Percentiles rank a stretch among this genome's conserved stretches.
These are phyloP conservation scores for Drosophila mayri DNA, from an alignment of 1,140 invertebrate species.

Conservation along the genomic window DNA sequence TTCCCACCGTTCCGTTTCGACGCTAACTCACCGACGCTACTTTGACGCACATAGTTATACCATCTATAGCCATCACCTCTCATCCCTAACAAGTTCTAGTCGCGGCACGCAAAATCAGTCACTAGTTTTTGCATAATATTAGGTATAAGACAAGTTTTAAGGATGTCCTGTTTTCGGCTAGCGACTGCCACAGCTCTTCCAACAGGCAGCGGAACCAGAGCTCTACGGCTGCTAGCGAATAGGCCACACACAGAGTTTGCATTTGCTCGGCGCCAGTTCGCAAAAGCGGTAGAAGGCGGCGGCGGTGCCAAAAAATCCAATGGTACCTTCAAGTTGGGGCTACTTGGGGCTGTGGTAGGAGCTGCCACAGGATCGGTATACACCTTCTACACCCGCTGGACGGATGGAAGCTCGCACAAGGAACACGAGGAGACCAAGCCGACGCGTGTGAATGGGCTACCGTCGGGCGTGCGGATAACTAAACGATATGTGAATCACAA, in stretches of 20 bases:
- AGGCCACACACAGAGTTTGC: constrained; percentile 14
- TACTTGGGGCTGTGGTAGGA: constrained; percentile 86
- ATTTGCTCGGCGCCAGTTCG: constrained; percentile 49
- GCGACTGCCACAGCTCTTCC: constrained; percentile 29
- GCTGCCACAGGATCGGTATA: constrained; percentile 81
- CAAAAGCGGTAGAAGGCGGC: constrained; percentile 21
- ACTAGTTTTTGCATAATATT: constrained; percentile 70
- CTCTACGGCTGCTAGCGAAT: constrained; percentile 27
- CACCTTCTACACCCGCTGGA: constrained; percentile 66
- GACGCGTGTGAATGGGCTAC: constrained; percentile 85
- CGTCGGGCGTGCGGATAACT: constrained; percentile 85
- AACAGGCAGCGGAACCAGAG: background rate
- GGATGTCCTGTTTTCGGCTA: constrained; percentile 64
- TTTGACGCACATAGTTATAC: no score
- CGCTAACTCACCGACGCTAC: no score
- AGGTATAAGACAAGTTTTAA: constrained; percentile 14
- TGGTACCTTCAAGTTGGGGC: constrained; percentile 85
- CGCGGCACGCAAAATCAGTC: constrained; percentile 19
- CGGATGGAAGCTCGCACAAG: constrained; percentile 69
- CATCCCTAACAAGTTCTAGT: constrained; percentile 22
- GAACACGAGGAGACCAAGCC: constrained; percentile 80
- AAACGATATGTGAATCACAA: constrained; percentile 88
- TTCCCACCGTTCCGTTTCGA: no score
- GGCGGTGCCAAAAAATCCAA: constrained; percentile 26
- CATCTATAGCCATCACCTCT: background rate